Base-by-base conservation (phyloP, 2,113 vertebrate genomes). In the Oenanthe melanoleuca region DNA sequence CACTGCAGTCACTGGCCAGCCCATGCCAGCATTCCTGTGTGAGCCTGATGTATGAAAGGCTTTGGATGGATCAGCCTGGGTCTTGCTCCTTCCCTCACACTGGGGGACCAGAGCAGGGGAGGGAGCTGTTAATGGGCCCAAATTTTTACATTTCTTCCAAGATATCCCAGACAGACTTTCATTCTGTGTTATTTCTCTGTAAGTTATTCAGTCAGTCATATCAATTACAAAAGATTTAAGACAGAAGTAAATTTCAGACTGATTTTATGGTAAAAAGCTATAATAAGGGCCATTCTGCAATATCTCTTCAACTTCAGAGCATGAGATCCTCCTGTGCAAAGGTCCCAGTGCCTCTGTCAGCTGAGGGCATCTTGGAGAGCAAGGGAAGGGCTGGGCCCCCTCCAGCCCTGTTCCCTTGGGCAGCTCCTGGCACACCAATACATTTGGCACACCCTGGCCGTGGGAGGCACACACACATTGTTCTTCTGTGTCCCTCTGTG, bases 201-300 rank as follows among this genome's bases (percentile, higher is more conserved):
- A 13, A 47, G 29, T 64, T 45, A 47, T 31, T 57, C 9, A 17
- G 21, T 16, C 23, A 66, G 13, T 44, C 14, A 9, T 7, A 18
- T 33, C 17, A 22, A 6, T 52, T 9, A 3, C 9, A 17, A 34
- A 13, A 8, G 25, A 24, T 29, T 18, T 24, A 15, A 18, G 26
- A 9, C 31, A 88, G 45, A 77, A 86, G n/a, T n/a, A 9, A 7
- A 34, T 70, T 49, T 61, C 72, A 78, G 12, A 47, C 14, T 65
- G 49, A 14, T 79, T 64, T 71, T n/a, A 7, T 42, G 19, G 26
- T 45, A 37, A 47, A 17, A 37, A 57, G 15, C 40, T 44, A 28
- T 14, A 29, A 3, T 21, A 5, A 61, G n/a, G 31, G 45, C 13
- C 2, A 2, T 25, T 11, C 12, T 53, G 9, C 38, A n/a, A 0